Conservation (phyloP, 1,140 invertebrate genomes). For the Drosophila cardini region DNA sequence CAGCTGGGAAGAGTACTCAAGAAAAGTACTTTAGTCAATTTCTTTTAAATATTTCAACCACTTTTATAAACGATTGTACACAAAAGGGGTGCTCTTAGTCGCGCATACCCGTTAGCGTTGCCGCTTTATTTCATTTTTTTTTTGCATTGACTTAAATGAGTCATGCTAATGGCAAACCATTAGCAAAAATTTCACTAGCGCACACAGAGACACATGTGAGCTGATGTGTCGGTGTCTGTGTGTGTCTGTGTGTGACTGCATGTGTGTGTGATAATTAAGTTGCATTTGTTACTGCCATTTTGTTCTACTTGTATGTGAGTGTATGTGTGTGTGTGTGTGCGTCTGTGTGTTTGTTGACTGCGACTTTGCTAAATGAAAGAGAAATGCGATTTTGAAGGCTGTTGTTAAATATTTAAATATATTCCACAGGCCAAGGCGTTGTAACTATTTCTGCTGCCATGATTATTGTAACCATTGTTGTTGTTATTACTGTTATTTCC, state of each 20-base stretch:
- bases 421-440: constrained; percentile 55
- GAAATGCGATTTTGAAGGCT: constrained; percentile 82
- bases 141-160: constrained; percentile 74
- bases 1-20: neutral
- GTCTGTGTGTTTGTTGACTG: constrained; percentile 29
- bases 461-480: neutral
- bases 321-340: constrained; percentile 30
- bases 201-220: constrained; percentile 31
- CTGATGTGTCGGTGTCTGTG: constrained; percentile 20
- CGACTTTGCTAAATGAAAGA: constrained; percentile 65
- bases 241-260: constrained; percentile 25
- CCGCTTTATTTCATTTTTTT: constrained; percentile 15
- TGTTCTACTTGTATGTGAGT: constrained; percentile 6
- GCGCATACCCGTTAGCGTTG: neutral
- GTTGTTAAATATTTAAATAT: constrained; percentile 80
- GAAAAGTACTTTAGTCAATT: neutral
- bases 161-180: constrained; percentile 82
- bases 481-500: constrained; percentile 12
- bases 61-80: too few species aligned
- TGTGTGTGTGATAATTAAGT: constrained; percentile 62
- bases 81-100: neutral
- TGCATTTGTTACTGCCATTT: constrained; percentile 59
- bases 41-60: too few species aligned
- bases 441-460: constrained; percentile 23
- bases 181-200: constrained; percentile 69